Conservation (phyloP, 2,888 invertebrate species). For the Cordilura impudica region DNA sequence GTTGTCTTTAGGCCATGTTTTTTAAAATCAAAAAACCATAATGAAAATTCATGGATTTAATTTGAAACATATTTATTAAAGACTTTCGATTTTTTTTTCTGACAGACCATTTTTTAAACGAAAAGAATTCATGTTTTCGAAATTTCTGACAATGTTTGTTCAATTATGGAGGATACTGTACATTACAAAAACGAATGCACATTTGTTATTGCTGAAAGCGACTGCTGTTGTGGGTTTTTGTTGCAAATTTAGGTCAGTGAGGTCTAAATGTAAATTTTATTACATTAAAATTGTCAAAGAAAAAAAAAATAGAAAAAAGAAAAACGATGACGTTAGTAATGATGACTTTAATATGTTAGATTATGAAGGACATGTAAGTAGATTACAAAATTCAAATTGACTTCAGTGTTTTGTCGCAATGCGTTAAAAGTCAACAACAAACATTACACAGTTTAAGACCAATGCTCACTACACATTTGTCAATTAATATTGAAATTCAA, state of each 20-base stretch:
- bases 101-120: too few species aligned
- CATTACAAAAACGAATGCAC: constrained; percentile 2
- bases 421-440: constrained; percentile 23
- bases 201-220: constrained; percentile 22
- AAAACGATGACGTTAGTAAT: constrained; percentile 13
- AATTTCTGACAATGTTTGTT: background rate
- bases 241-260: constrained; percentile 51
- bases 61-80: too few species aligned
- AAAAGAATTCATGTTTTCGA: too few species aligned
- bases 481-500: constrained; percentile 45
- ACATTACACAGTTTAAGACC: too few species aligned
- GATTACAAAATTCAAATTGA: constrained; percentile 16
- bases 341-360: constrained; percentile 30
- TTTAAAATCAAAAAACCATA: constrained; percentile 43
- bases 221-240: background rate
- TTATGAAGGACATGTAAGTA: constrained; percentile 31
- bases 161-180: background rate
- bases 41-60: constrained; percentile 61
- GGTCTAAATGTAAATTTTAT: constrained; percentile 58
- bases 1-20: constrained; percentile 60
- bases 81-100: too few species aligned
- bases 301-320: too few species aligned
- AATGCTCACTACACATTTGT: background rate
- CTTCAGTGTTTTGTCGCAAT: constrained; percentile 26
- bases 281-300: constrained; percentile 53